These are phyloP conservation scores for Mirounga angustirostris DNA, from an alignment of 2,113 vertebrate species.

Conservation along the genomic window DNA sequence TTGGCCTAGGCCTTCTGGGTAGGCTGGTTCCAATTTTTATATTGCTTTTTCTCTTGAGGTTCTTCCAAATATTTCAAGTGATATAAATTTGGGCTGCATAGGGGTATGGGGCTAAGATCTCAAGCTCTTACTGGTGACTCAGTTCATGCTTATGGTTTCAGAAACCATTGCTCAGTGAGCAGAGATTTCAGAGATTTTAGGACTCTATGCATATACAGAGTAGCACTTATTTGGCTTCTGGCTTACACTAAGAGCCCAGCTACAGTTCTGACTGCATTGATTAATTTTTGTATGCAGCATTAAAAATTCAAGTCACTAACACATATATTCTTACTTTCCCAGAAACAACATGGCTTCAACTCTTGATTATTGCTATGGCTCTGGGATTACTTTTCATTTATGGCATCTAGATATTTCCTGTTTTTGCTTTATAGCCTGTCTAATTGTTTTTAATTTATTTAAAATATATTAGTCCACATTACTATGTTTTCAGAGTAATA, in stretches of 20 bases:
- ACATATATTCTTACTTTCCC: not conserved
- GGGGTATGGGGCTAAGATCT: not conserved
- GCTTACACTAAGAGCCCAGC: not conserved
- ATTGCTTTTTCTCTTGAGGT: not conserved
- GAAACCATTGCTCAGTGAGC: not conserved
- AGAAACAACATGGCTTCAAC: not conserved
- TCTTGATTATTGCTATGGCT: not conserved
- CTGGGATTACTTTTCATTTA: conserved; percentile 20
- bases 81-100: not conserved
- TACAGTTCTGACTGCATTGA: not conserved
- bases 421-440: not conserved
- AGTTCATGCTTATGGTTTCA: not conserved
- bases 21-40: not conserved
- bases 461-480: not conserved
- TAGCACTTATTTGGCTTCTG: not conserved
- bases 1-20: not conserved
- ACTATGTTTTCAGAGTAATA: not conserved
- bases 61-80: not conserved
- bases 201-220: not conserved
- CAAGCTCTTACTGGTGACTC: not conserved
- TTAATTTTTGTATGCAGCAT: not conserved
- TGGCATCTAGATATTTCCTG: not conserved
- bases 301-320: not conserved
- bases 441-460: not conserved
- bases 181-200: conserved; percentile 26